phyloP scores from a whole-genome alignment of 2,113 vertebrate species.

The Neopipo cinnamomea region DNA sequence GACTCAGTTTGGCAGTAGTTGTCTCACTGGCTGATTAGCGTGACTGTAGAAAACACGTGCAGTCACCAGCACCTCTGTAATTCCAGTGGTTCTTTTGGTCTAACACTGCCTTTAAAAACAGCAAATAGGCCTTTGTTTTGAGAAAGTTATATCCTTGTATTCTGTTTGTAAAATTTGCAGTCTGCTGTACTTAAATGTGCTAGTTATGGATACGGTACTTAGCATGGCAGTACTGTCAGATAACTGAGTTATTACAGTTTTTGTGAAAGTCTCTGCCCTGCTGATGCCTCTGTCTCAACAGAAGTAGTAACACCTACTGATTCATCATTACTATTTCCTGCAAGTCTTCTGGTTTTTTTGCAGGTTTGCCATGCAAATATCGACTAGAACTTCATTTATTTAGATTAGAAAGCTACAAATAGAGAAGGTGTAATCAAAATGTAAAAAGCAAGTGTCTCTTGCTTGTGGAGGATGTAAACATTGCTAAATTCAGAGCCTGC shows the following conservation, averaged over 20 bases:
- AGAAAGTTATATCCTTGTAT: background rate
- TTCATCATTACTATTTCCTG: background rate
- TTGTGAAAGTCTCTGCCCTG: background rate
- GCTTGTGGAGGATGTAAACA: background rate
- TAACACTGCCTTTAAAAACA: background rate
- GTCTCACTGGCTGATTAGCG: background rate
- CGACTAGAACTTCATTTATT: background rate
- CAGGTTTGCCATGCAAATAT: background rate
- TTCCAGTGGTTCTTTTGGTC: background rate
- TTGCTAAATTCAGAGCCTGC: background rate
- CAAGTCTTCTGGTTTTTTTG: background rate
- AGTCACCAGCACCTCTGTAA: fast-evolving
- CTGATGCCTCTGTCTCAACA: background rate
- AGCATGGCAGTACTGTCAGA: fast-evolving
- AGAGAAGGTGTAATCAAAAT: background rate
- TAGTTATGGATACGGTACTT: fast-evolving
- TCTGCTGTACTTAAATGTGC: background rate
- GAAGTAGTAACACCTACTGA: background rate
- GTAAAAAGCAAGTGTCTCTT: background rate
- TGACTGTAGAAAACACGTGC: fast-evolving
- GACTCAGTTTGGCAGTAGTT: background rate
- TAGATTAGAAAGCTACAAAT: background rate
- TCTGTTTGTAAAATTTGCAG: background rate
- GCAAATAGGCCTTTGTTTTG: fast-evolving
- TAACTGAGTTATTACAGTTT: background rate